phyloP scores from a whole-genome alignment of 1,140 invertebrate genomes.

The Carposina sasakii region DNA sequence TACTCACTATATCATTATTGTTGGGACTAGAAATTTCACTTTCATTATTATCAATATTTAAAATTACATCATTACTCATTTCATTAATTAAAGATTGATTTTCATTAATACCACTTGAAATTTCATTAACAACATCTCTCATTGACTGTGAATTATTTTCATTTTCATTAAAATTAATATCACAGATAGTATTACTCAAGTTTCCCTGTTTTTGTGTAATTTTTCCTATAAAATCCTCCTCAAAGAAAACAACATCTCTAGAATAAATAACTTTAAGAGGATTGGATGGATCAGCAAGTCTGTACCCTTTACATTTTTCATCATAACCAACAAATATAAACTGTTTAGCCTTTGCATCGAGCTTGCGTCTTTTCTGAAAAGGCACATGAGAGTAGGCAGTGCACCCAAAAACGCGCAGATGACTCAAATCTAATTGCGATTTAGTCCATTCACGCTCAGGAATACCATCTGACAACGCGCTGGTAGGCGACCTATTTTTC shows the following conservation, averaged over 20 bases:
- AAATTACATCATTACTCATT: too few species aligned
- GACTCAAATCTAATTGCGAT: conserved; percentile 26
- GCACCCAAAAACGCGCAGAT: conserved; percentile 41
- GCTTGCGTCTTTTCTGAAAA: conserved; percentile 18
- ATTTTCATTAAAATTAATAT: neutral
- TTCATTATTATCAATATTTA: too few species aligned
- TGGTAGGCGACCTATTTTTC: conserved; percentile 31
- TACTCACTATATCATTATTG: too few species aligned
- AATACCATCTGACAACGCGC: conserved; percentile 20
- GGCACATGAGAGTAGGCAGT: conserved; percentile 20
- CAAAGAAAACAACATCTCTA: conserved; percentile 24
- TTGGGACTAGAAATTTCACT: too few species aligned
- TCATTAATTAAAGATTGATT: too few species aligned
- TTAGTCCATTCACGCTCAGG: conserved; percentile 50
- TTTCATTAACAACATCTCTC: too few species aligned
- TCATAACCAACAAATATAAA: conserved; percentile 36
- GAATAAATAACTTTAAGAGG: conserved; percentile 8
- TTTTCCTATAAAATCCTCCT: conserved; percentile 10
- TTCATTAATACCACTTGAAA: too few species aligned
- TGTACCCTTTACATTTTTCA: conserved; percentile 18
- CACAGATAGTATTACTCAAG: neutral
- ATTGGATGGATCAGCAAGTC: conserved; percentile 16
- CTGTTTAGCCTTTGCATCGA: conserved; percentile 26
- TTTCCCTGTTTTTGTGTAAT: neutral
- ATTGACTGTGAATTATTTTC: too few species aligned